Percentiles rank a stretch among this genome's conserved stretches.
Conservation (phyloP, 1,140 invertebrate species). For the Drosophila bocqueti region DNA sequence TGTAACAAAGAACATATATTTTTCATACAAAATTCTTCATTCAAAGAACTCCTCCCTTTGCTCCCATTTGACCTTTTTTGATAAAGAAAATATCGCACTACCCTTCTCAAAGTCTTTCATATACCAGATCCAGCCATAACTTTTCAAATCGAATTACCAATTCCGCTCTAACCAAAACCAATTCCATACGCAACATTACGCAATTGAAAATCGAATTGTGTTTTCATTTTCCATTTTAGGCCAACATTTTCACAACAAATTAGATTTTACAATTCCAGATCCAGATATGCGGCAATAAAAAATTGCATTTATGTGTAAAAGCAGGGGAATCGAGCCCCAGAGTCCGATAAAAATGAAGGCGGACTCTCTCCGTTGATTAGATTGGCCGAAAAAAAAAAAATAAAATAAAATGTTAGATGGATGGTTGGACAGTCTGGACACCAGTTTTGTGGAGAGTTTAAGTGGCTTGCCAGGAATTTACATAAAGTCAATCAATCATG, state of each 20-base stretch:
- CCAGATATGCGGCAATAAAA: conserved; percentile 48
- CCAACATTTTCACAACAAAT: conserved; percentile 63
- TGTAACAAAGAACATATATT: neutral
- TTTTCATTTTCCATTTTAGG: conserved; percentile 49
- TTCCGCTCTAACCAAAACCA: conserved; percentile 41
- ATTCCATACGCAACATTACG: conserved; percentile 77
- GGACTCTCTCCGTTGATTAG: conserved; percentile 50
- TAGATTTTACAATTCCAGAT: conserved; percentile 73
- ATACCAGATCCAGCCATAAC: conserved; percentile 47
- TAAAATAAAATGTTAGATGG: neutral
- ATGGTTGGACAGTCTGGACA: neutral
- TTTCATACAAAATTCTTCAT: neutral
- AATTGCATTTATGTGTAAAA: conserved; percentile 53
- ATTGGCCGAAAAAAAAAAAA: conserved; percentile 11
- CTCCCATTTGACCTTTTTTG: conserved; percentile 13
- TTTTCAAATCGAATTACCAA: conserved; percentile 64
- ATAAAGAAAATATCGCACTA: neutral
- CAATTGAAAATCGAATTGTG: conserved; percentile 79
- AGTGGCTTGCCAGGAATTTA: conserved; percentile 76
- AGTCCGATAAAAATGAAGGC: conserved; percentile 67
- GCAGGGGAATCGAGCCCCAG: conserved; percentile 57
- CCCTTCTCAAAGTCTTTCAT: conserved; percentile 14
- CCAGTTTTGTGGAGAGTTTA: conserved; percentile 33
- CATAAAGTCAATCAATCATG: conserved; percentile 83
- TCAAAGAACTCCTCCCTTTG: neutral